Conservation (phyloP, 2,113 vertebrate genomes). For the Circaetus cinerascens region DNA sequence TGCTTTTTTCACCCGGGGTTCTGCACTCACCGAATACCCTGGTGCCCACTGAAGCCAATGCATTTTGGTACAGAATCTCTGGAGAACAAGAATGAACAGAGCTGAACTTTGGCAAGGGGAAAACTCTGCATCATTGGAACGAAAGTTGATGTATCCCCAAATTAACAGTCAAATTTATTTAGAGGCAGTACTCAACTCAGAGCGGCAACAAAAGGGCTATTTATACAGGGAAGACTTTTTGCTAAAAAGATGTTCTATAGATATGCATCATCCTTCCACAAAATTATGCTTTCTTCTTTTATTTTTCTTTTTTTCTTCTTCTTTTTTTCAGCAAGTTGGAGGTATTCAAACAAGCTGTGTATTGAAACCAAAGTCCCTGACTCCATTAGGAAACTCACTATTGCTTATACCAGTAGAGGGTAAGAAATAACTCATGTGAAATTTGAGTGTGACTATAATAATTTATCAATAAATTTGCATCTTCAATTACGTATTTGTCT, state of each 20-base stretch:
- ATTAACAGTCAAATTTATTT: background rate
- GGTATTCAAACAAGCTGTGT: background rate
- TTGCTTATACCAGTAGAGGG: background rate
- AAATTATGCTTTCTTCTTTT: background rate
- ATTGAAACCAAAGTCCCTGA: background rate
- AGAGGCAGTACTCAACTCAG: background rate
- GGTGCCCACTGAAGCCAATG: constrained; percentile 56
- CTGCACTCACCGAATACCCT: constrained; percentile 27
- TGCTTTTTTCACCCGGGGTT: background rate
- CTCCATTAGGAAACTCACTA: background rate
- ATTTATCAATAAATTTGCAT: background rate
- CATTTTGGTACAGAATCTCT: constrained; percentile 50
- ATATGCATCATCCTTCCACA: background rate
- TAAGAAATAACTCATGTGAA: background rate
- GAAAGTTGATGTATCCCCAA: background rate
- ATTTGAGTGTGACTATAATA: background rate
- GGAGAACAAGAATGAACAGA: constrained; percentile 31
- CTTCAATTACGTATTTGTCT: background rate
- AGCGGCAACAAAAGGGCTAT: background rate
- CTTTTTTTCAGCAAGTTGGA: background rate
- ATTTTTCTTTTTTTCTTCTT: accelerated
- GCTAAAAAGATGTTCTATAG: background rate
- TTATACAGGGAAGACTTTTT: background rate
- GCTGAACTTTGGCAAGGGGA: background rate
- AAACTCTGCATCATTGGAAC: background rate